phyloP scores from a whole-genome alignment of 2,113 vertebrate species.

The Indri indri region DNA sequence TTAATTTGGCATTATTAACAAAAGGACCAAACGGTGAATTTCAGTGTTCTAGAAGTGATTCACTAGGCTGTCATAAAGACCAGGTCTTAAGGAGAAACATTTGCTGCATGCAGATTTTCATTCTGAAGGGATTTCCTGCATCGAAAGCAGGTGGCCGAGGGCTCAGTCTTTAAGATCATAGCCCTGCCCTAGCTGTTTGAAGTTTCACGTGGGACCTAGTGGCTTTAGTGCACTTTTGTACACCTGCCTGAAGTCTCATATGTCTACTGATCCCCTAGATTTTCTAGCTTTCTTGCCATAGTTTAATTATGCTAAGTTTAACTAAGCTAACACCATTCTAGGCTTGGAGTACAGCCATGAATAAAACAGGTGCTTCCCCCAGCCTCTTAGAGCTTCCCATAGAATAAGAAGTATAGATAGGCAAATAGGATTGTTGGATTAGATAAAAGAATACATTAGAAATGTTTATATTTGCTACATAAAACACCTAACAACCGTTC shows the following conservation, averaged over 20 bases:
- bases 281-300: not conserved
- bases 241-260: not conserved
- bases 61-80: not conserved
- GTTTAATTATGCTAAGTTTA: not conserved
- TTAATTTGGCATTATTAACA: constrained; percentile 20
- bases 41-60: not conserved
- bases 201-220: not conserved
- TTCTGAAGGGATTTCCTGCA: not conserved
- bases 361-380: not conserved
- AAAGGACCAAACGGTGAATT: not conserved
- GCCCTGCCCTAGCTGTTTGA: not conserved
- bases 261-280: not conserved
- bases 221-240: not conserved
- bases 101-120: not conserved
- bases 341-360: not conserved
- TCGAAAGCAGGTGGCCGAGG: not conserved
- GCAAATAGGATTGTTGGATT: not conserved
- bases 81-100: not conserved
- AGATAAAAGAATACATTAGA: not conserved
- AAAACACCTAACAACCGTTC: not conserved
- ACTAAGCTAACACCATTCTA: not conserved
- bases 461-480: not conserved
- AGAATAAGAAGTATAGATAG: not conserved
- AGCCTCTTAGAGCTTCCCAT: not conserved
- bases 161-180: not conserved